Conservation (phyloP, 2,113 vertebrate species). For the Carlito syrichta region DNA sequence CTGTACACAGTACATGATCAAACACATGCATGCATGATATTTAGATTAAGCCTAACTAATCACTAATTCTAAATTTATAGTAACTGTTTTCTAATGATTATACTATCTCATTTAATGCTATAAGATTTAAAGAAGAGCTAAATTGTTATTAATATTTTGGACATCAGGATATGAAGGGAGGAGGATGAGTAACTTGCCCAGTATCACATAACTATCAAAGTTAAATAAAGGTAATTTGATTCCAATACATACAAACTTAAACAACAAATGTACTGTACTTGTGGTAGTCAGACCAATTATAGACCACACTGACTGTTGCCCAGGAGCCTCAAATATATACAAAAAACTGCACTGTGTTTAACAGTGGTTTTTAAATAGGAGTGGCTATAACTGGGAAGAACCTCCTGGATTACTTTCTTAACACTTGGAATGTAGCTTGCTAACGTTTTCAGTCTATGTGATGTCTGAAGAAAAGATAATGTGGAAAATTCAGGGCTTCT, state of each 20-base stretch:
- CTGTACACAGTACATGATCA: too few relatives aligned
- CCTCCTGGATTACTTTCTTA: not conserved
- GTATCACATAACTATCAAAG: not conserved
- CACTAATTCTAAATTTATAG: not conserved
- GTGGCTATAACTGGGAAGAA: not conserved
- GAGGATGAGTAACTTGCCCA: not conserved
- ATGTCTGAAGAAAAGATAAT: not conserved
- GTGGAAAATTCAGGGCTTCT: not conserved
- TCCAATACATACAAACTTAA: not conserved
- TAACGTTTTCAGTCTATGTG: not conserved
- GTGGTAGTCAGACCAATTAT: not conserved
- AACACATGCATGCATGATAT: not conserved
- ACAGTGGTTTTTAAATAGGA: not conserved
- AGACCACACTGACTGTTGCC: not conserved
- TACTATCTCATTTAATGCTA: not conserved
- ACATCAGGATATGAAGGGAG: not conserved
- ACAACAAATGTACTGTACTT: rapidly evolving
- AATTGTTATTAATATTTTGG: not conserved
- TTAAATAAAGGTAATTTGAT: not conserved
- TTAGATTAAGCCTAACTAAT: not conserved
- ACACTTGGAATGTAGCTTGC: not conserved
- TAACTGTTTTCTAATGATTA: not conserved
- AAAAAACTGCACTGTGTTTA: not conserved
- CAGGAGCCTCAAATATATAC: rapidly evolving
- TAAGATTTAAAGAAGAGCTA: not conserved